phyloP scores from a whole-genome alignment of 2,797 vertebrate species.

The Agapornis canus region DNA sequence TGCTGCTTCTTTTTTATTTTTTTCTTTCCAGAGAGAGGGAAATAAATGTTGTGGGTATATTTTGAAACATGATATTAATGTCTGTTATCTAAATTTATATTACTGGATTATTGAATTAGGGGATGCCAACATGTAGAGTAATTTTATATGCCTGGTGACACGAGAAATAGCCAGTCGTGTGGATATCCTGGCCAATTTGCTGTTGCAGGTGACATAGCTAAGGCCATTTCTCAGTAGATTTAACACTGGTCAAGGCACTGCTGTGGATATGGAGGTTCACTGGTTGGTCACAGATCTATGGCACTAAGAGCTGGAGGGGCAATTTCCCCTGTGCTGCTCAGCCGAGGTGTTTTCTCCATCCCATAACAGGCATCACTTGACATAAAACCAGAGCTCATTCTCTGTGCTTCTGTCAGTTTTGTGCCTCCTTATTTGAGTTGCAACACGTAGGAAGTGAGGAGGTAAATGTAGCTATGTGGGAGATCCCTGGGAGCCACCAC shows the following conservation, averaged over 20 bases:
- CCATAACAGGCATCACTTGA: neutral
- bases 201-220: constrained; percentile 61
- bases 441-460: neutral
- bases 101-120: constrained; percentile 74
- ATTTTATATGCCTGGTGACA: constrained; percentile 68
- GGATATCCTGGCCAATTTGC: neutral
- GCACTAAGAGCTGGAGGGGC: neutral
- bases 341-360: neutral
- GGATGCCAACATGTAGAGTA: constrained; percentile 65
- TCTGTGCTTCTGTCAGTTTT: neutral
- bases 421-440: neutral
- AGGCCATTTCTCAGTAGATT: constrained; percentile 44
- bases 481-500: neutral
- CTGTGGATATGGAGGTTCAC: neutral
- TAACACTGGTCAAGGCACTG: neutral
- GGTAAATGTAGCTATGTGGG: neutral
- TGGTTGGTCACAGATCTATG: neutral
- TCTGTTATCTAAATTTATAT: constrained; percentile 75
- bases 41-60: constrained; percentile 65
- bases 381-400: neutral
- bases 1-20: constrained; percentile 18
- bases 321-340: neutral
- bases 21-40: constrained; percentile 37
- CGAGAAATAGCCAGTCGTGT: constrained; percentile 49
- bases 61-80: constrained; percentile 70